Base-by-base conservation (phyloP, 2,888 invertebrate species). In the Troilus luridus region DNA sequence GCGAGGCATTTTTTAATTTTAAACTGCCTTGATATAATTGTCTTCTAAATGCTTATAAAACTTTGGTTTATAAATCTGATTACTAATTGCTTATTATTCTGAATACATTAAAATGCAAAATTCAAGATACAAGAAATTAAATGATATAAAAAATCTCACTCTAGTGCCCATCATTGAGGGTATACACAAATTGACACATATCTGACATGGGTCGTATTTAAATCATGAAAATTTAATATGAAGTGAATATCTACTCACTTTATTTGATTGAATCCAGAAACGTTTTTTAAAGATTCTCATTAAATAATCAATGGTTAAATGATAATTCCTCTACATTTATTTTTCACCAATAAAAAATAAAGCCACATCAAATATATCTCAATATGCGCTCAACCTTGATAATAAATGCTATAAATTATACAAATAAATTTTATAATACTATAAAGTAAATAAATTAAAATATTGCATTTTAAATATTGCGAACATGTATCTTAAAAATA, bases 1-100 rank as follows among this genome's bases (percentile, higher is more conserved):
- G 90, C 90, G 90, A 90, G 90, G 90, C 90, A 24, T 90, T 90
- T 90, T 67, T 67, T 56, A 89, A 58, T 72, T 90, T 90, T 72
- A 72, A 90, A 77, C 54, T 72, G 58, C 54, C 56, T 59, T 77
- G 64, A 64, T 90, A 64, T 24, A 67, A 7, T 89, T 72, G 90
- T 58, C 72, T 72, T 90, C 62, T 72, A 89, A 77, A 89, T 72
- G 72, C 58, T 90, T 90, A 90, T 58, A 77, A 90, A 72, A 58
- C 77, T 72, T 90, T 77, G 54, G 27, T 72, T 90, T 58, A 72
- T 77, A 58, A 54, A 58, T 88, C 59, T 88, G 88, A 60, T 88
- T 60, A 88, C 88, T 88, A 88, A 62, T 62, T 27, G 88, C 60
- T 90, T 67, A 67, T 54, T 67, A 89, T 90, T 67, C n/a, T 8